These are phyloP conservation scores for Poeciliopsis infans DNA, from an alignment of 2,797 vertebrate genomes.

Conservation along the genomic window DNA sequence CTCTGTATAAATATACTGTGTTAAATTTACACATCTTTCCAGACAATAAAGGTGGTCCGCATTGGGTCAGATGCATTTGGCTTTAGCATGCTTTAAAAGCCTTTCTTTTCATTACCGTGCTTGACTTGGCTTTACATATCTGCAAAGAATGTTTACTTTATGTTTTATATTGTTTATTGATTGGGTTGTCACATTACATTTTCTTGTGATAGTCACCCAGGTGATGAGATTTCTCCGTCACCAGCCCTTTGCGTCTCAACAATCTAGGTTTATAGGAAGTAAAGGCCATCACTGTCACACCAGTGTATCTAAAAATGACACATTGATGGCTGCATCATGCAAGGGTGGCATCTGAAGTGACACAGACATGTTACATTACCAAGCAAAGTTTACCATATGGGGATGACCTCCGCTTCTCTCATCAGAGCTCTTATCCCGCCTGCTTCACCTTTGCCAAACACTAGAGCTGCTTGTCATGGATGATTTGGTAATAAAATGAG, in stretches of 20 bases:
- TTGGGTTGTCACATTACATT: constrained; percentile 67
- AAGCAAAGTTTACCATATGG: constrained; percentile 61
- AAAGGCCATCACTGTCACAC: constrained; percentile 69
- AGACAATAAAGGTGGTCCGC: not conserved
- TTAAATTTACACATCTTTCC: not conserved
- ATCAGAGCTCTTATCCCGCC: constrained; percentile 62
- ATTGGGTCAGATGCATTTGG: constrained; percentile 2
- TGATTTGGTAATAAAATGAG: constrained; percentile 86
- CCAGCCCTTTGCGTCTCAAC: constrained; percentile 49
- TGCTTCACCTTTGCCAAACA: constrained; percentile 74
- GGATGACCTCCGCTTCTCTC: constrained; percentile 69
- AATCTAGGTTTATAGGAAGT: constrained; percentile 53
- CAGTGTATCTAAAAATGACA: constrained; percentile 64
- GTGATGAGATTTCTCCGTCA: constrained; percentile 57
- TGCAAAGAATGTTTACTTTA: constrained; percentile 51
- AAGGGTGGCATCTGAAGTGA: constrained; percentile 70
- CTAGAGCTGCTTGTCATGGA: constrained; percentile 79
- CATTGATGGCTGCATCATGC: constrained; percentile 70
- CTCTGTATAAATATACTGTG: not conserved
- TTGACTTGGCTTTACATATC: constrained; percentile 57
- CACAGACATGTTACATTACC: constrained; percentile 70
- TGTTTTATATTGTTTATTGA: constrained; percentile 67
- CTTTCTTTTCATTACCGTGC: constrained; percentile 45
- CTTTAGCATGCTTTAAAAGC: constrained; percentile 27
- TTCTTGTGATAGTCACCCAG: constrained; percentile 65